Evolutionary conservation across 2,113 vertebrate genomes (phyloP).

Genomic region (Oryzias melastigma): DNA sequence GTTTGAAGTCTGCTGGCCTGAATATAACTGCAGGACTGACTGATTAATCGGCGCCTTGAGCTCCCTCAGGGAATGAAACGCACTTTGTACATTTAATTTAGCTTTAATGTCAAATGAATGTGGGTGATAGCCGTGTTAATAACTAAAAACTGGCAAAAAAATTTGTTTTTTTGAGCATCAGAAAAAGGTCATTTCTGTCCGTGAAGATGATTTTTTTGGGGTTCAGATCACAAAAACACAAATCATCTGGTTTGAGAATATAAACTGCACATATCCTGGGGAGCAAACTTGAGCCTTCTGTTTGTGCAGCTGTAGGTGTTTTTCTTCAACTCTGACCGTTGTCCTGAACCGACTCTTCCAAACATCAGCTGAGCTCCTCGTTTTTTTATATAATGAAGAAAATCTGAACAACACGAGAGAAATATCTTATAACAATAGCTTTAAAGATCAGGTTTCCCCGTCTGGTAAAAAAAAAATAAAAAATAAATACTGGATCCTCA

Average conservation of each 20-base stretch:
- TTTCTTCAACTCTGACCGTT: constrained; percentile 48
- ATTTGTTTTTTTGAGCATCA: too few species aligned
- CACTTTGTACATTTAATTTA: neutral
- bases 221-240: neutral
- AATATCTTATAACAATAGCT: too few species aligned
- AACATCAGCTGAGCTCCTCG: constrained; percentile 6
- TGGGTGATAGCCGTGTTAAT: neutral
- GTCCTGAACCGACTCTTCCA: neutral
- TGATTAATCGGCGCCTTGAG: neutral
- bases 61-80: too few species aligned
- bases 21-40: neutral
- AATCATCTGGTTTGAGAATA: constrained; percentile 1
- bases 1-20: neutral
- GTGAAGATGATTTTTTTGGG: neutral
- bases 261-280: neutral
- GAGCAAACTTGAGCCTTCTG: constrained; percentile 35
- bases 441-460: too few species aligned
- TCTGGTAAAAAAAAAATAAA: too few species aligned
- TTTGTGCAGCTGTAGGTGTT: constrained; percentile 63
- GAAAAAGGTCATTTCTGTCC: neutral
- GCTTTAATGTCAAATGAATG: neutral
- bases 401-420: too few species aligned
- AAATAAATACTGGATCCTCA: too few species aligned
- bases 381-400: neutral
- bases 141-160: too few species aligned